Conservation (phyloP, 1,140 invertebrate genomes). For the Lanistes nyassanus region DNA sequence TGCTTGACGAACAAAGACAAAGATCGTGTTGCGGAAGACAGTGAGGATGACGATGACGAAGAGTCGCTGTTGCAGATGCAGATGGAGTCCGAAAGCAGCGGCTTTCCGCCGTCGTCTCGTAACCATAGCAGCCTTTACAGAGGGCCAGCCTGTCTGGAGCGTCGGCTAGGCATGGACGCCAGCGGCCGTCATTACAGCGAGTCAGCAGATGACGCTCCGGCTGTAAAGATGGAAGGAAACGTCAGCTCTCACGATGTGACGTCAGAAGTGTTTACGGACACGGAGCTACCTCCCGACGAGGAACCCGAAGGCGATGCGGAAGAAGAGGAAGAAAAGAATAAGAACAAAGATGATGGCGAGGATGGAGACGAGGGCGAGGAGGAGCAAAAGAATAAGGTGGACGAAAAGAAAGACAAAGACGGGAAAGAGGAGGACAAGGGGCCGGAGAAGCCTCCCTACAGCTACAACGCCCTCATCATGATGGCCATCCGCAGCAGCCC, state of each 20-base stretch:
- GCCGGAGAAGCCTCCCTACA: slow-evolving; percentile 82
- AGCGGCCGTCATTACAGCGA: neutral
- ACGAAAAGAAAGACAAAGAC: slow-evolving; percentile 13
- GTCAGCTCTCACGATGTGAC: neutral
- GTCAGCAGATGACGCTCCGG: neutral
- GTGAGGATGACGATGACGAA: too few relatives aligned
- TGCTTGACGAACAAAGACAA: too few relatives aligned
- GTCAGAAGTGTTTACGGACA: slow-evolving; percentile 17
- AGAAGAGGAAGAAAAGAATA: slow-evolving; percentile 16
- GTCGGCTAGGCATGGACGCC: slow-evolving; percentile 2
- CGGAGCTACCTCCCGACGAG: slow-evolving; percentile 10
- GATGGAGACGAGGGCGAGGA: slow-evolving; percentile 1
- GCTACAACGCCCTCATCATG: slow-evolving; percentile 99
- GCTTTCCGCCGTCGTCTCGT: too few relatives aligned
- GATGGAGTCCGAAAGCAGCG: too few relatives aligned
- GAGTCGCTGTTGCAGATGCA: too few relatives aligned
- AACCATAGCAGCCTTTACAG: too few relatives aligned
- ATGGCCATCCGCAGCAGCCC: slow-evolving; percentile 96
- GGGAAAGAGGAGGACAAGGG: slow-evolving; percentile 37
- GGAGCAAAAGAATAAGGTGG: slow-evolving; percentile 13
- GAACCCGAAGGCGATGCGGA: neutral
- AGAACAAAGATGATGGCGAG: slow-evolving; percentile 5
- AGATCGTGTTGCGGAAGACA: too few relatives aligned
- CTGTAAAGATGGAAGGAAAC: neutral
- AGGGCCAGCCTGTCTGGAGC: too few relatives aligned